These are phyloP conservation scores for Eristalis intricaria DNA, from an alignment of 2,888 invertebrate species.

Conservation along the genomic window DNA sequence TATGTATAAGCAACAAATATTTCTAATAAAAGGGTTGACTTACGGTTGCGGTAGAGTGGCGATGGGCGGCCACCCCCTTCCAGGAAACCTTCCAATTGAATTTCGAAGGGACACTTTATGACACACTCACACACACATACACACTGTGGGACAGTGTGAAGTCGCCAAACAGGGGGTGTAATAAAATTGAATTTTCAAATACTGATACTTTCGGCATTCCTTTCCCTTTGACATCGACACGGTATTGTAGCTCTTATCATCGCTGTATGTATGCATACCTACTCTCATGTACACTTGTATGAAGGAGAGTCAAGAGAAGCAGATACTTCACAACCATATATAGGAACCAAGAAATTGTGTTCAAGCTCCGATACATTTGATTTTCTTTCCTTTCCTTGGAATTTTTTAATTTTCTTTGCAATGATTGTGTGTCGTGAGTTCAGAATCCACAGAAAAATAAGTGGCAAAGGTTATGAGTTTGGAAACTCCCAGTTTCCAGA, in stretches of 20 bases:
- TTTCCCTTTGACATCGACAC: constrained; percentile 37
- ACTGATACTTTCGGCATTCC: background rate
- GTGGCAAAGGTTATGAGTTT: no score
- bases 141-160: background rate
- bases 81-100: background rate
- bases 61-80: background rate
- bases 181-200: constrained; percentile 51
- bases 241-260: constrained; percentile 21
- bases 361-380: background rate
- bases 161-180: constrained; percentile 6
- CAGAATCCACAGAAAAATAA: no score
- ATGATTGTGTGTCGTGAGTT: no score
- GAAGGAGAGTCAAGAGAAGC: background rate
- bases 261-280: background rate
- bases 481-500: no score
- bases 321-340: no score
- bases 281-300: background rate
- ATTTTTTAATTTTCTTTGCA: constrained; percentile 32
- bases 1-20: constrained; percentile 6
- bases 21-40: constrained; percentile 48
- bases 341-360: background rate
- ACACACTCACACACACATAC: no score
- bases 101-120: constrained; percentile 13
- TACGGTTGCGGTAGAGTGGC: background rate
- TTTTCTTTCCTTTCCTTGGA: constrained; percentile 21